phyloP scores from a whole-genome alignment of 2,113 vertebrate genomes.

The Chaenogobius annularis region DNA sequence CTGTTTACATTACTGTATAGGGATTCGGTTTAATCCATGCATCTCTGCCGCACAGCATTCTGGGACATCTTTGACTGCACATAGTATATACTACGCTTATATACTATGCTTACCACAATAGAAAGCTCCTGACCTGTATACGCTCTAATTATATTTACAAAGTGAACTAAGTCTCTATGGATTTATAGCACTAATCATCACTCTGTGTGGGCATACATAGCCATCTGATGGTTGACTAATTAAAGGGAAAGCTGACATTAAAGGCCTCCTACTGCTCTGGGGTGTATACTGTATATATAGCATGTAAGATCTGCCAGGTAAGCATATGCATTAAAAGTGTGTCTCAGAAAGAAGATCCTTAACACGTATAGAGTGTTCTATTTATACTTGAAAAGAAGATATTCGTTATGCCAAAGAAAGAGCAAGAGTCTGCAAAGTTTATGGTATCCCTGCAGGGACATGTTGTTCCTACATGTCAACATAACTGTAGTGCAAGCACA shows the following conservation, averaged over 20 bases:
- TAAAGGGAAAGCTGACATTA: conserved; percentile 5
- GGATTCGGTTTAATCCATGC: neutral
- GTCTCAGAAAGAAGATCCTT: neutral
- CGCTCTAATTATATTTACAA: conserved; percentile 2
- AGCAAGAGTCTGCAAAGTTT: neutral
- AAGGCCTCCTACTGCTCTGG: conserved; percentile 5
- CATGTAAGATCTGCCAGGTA: conserved; percentile 4
- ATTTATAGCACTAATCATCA: neutral
- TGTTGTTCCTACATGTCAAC: neutral
- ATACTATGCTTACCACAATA: conserved; percentile 2
- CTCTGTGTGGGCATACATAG: neutral
- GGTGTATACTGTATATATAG: neutral
- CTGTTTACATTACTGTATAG: neutral
- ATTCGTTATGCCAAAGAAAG: neutral
- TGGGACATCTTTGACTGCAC: neutral
- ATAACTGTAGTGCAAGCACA: neutral
- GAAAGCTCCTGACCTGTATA: conserved; percentile 2
- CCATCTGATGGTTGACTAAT: conserved; percentile 9
- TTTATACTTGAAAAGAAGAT: neutral
- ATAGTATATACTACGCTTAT: neutral
- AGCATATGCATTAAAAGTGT: neutral
- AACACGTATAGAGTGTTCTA: neutral
- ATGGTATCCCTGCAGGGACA: neutral
- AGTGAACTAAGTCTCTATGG: neutral
- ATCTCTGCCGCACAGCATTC: neutral